Evolutionary conservation across 2,888 invertebrate species (phyloP).

Genomic region (Drosophila trichaetosa): DNA sequence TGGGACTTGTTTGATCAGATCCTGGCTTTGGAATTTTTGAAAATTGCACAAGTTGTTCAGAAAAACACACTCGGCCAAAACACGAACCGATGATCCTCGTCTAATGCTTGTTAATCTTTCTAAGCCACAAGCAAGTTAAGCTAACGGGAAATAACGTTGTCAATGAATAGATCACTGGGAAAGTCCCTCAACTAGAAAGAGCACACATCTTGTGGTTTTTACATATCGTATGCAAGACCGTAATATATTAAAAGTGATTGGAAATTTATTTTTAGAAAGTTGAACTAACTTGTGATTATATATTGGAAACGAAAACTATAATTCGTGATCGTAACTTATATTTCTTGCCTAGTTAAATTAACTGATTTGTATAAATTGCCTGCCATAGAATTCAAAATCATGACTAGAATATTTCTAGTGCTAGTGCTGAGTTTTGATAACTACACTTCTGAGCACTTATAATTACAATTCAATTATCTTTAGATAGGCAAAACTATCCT

Average conservation of each 20-base stretch:
- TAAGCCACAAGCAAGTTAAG: constrained; percentile 74
- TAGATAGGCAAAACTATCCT: background rate
- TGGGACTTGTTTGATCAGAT: constrained; percentile 74
- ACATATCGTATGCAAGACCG: constrained; percentile 11
- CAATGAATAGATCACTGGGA: constrained; percentile 69
- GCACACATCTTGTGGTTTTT: constrained; percentile 47
- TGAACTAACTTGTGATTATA: background rate
- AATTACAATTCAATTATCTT: constrained; percentile 24
- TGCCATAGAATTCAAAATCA: constrained; percentile 21
- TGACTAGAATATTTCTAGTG: constrained; percentile 20
- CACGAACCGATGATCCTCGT: constrained; percentile 58
- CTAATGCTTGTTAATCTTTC: constrained; percentile 73
- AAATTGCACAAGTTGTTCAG: constrained; percentile 77
- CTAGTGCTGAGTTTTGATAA: constrained; percentile 3
- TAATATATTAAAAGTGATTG: background rate
- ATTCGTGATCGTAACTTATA: constrained; percentile 26
- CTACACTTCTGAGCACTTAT: constrained; percentile 13
- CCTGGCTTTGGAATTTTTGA: constrained; percentile 74
- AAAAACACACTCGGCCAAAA: constrained; percentile 50
- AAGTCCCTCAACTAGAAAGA: constrained; percentile 57
- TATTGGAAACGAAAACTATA: constrained; percentile 9
- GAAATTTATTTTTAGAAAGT: background rate
- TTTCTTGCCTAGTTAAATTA: background rate
- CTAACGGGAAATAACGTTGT: constrained; percentile 76
- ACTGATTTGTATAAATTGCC: constrained; percentile 12